Conservation (phyloP, 1,140 invertebrate genomes). For the Aporrectodea caliginosa region DNA sequence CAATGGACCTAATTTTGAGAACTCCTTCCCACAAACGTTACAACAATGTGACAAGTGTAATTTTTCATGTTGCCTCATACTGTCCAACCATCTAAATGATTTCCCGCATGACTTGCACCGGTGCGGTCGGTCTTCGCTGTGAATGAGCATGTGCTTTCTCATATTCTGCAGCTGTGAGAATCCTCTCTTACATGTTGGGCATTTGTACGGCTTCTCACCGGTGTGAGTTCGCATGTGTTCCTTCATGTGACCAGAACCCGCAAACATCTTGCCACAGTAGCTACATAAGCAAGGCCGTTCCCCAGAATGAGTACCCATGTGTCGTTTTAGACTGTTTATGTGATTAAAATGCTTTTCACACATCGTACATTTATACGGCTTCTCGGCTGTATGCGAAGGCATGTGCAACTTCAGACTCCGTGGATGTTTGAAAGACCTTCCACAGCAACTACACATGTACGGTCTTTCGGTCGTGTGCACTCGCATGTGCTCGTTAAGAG, state of each 20-base stretch:
- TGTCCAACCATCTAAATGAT: too few species aligned
- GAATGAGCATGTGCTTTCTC: constrained; percentile 97
- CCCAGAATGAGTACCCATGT: constrained; percentile 22
- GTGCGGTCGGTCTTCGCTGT: constrained; percentile 87
- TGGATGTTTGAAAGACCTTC: constrained; percentile 46
- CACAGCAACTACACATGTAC: constrained; percentile 17
- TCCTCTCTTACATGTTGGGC: constrained; percentile 93
- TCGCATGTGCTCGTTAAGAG: constrained; percentile 94
- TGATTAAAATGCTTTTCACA: constrained; percentile 98
- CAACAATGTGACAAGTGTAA: too few species aligned
- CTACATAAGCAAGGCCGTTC: constrained; percentile 80
- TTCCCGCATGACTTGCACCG: constrained; percentile 21
- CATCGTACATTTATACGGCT: constrained; percentile 86
- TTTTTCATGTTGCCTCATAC: too few species aligned
- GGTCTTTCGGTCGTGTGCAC: constrained; percentile 68
- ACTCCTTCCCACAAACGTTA: too few species aligned
- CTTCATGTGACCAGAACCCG: constrained; percentile 96
- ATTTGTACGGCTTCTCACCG: constrained; percentile 92
- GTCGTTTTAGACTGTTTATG: constrained; percentile 86
- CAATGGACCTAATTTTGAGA: too few species aligned
- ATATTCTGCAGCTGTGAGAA: constrained; percentile 95
- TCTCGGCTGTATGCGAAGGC: constrained; percentile 44
- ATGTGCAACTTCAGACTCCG: constrained; percentile 37
- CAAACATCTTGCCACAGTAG: constrained; percentile 96
- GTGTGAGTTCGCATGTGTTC: constrained; percentile 99